Conservation (phyloP, 2,888 invertebrate species). For the Pyrochroa serraticornis region DNA sequence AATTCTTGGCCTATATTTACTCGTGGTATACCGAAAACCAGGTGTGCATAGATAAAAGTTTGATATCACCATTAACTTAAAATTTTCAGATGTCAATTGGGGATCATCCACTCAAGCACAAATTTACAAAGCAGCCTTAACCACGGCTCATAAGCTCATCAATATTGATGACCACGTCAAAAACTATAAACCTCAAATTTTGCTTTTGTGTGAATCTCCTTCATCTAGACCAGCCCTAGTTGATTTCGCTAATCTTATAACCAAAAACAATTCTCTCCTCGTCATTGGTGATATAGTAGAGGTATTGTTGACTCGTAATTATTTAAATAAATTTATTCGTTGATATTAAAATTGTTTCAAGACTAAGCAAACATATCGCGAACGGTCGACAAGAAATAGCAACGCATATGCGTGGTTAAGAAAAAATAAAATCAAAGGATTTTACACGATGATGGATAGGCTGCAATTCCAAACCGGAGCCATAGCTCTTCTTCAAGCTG, state of each 20-base stretch:
- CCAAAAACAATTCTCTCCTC: slow-evolving; percentile 89
- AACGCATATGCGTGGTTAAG: slow-evolving; percentile 83
- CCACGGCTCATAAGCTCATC: slow-evolving; percentile 79
- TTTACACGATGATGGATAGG: slow-evolving; percentile 81
- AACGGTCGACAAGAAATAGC: slow-evolving; percentile 47
- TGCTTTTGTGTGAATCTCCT: slow-evolving; percentile 86
- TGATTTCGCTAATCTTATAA: slow-evolving; percentile 89
- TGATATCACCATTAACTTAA: not conserved
- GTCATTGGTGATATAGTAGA: slow-evolving; percentile 86
- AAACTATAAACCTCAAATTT: slow-evolving; percentile 93
- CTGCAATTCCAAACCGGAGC: slow-evolving; percentile 78
- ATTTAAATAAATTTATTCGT: not conserved
- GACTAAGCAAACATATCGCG: slow-evolving; percentile 53
- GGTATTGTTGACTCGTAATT: slow-evolving; percentile 67
- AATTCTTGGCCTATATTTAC: slow-evolving; percentile 86
- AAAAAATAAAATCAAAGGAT: slow-evolving; percentile 83
- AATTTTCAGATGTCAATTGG: slow-evolving; percentile 86
- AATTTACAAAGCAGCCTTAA: slow-evolving; percentile 89
- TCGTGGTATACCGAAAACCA: slow-evolving; percentile 92
- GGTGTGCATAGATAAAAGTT: slow-evolving; percentile 59
- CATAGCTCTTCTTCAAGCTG: slow-evolving; percentile 81
- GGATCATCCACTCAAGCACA: slow-evolving; percentile 97
- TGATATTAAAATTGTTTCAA: slow-evolving; percentile 32
- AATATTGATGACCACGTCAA: slow-evolving; percentile 95
- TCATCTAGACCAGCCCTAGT: slow-evolving; percentile 85